Conservation (phyloP, 30 jellyfish, hydroid and myxozoan genomes). For the Chironex yamaguchii region DNA sequence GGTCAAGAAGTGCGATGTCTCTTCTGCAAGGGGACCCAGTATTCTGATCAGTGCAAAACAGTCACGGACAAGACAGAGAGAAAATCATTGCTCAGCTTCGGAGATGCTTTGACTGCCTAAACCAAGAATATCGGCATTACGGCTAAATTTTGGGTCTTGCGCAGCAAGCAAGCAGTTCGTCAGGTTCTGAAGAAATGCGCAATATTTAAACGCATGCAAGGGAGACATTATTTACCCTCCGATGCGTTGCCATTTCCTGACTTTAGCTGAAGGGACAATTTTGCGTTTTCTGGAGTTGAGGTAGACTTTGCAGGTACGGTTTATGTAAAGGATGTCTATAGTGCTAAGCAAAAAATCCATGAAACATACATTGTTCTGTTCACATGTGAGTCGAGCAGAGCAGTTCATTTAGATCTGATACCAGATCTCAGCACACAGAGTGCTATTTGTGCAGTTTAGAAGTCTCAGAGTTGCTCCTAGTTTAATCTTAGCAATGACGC, state of each 20-base stretch:
- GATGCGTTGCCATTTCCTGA: slow-evolving; percentile 48
- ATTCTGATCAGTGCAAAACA: too few relatives aligned
- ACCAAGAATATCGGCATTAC: too few relatives aligned
- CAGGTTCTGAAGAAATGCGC: slow-evolving; percentile 11
- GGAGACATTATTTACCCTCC: slow-evolving; percentile 40
- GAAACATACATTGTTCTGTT: slow-evolving; percentile 38
- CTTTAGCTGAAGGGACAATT: slow-evolving; percentile 19
- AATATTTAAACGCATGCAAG: slow-evolving; percentile 10
- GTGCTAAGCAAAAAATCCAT: not conserved
- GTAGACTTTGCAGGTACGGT: slow-evolving; percentile 59
- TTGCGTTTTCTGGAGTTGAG: slow-evolving; percentile 43
- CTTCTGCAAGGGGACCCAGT: too few relatives aligned
- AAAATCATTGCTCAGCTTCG: too few relatives aligned
- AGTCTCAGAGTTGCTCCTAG: slow-evolving; percentile 33
- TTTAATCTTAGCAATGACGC: slow-evolving; percentile 11
- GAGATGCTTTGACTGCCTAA: too few relatives aligned
- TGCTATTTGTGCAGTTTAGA: slow-evolving; percentile 16
- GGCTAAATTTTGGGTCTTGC: slow-evolving; percentile 18
- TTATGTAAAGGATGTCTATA: slow-evolving; percentile 26
- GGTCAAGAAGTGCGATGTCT: too few relatives aligned
- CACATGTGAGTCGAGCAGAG: slow-evolving; percentile 42
- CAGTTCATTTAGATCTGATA: slow-evolving; percentile 20
- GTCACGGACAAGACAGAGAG: too few relatives aligned
- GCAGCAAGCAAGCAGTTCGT: not conserved
- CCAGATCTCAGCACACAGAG: not conserved